Conservation (phyloP, 1,140 invertebrate genomes). For the Rhopalosiphum padi region DNA sequence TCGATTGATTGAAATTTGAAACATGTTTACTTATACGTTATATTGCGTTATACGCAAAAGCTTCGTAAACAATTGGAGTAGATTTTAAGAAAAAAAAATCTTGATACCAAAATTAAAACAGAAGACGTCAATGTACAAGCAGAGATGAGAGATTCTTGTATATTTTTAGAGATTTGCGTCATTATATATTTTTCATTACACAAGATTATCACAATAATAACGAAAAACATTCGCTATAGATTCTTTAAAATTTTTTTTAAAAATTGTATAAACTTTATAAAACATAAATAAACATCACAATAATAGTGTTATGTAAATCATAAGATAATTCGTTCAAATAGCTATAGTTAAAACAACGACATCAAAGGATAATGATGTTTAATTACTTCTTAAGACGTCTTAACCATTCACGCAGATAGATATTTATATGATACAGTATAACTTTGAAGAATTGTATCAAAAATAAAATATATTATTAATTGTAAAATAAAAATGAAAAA, state of each 20-base stretch:
- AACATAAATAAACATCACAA: neutral
- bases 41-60: neutral
- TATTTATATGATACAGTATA: neutral
- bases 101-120: constrained; percentile 18
- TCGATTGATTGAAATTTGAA: neutral
- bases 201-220: neutral
- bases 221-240: constrained; percentile 23
- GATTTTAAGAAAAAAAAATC: constrained; percentile 8
- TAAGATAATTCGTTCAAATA: neutral
- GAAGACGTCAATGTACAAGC: neutral
- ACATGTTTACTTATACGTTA: neutral
- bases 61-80: constrained; percentile 23
- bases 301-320: neutral
- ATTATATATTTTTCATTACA: constrained; percentile 9
- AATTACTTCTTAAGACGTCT: neutral
- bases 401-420: neutral
- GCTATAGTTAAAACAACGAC: neutral
- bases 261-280: neutral
- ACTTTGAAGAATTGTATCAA: neutral
- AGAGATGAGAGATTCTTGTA: neutral
- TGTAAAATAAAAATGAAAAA: neutral
- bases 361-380: neutral
- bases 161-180: constrained; percentile 46
- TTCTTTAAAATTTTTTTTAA: neutral
- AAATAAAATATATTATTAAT: neutral